Percentiles rank a stretch among this genome's conserved stretches.
These are phyloP conservation scores for Nannoperca obscura DNA, from an alignment of 2,797 vertebrate species.

Conservation along the genomic window DNA sequence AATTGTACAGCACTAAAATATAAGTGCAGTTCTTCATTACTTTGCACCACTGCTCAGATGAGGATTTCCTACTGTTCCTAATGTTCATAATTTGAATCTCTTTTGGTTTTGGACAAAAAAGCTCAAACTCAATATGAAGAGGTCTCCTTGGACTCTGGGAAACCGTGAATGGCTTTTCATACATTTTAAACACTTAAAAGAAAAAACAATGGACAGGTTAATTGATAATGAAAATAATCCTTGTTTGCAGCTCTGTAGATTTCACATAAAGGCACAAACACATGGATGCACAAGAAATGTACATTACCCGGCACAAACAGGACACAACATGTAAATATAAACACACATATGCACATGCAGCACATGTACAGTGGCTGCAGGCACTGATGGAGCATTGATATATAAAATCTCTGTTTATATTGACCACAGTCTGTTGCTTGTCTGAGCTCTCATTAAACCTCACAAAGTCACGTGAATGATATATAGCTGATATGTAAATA, in stretches of 20 bases:
- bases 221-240: neutral
- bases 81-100: neutral
- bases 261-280: slow-evolving; percentile 12
- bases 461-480: slow-evolving; percentile 28
- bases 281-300: slow-evolving; percentile 2
- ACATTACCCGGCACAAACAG: neutral
- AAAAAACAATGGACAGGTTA: neutral
- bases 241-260: neutral
- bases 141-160: neutral
- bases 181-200: neutral
- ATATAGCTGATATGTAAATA: slow-evolving; percentile 61
- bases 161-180: neutral
- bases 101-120: neutral
- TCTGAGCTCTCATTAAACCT: slow-evolving; percentile 42
- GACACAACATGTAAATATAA: slow-evolving; percentile 12
- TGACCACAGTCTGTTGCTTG: slow-evolving; percentile 45
- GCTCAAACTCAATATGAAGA: neutral
- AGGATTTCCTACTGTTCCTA: neutral
- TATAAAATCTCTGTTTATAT: slow-evolving; percentile 45
- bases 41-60: neutral
- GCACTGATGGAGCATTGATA: slow-evolving; percentile 12
- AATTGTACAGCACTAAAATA: neutral
- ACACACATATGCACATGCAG: slow-evolving; percentile 11
- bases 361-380: slow-evolving; percentile 20
- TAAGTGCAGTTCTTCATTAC: neutral